Evolutionary conservation across 2,888 invertebrate genomes (phyloP).

Genomic region (Trilocha varians): DNA sequence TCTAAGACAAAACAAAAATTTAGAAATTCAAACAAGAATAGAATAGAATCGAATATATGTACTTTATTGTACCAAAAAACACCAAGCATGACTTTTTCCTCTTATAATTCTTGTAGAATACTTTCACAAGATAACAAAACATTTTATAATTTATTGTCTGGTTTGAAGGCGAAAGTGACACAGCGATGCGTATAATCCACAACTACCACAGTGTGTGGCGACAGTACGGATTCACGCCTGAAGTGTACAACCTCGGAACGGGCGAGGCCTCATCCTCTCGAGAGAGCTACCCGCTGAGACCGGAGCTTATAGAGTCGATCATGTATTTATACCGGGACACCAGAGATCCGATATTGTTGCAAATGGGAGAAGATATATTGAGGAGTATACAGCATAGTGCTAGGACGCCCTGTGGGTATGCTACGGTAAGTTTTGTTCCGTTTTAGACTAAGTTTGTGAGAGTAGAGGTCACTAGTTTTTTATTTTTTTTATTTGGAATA

Average conservation of each 20-base stretch:
- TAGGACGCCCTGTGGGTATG: constrained; percentile 96
- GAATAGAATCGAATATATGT: too few relatives aligned
- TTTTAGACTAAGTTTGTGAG: background rate
- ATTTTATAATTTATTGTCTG: background rate
- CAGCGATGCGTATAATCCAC: constrained; percentile 93
- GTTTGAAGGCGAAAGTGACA: constrained; percentile 85
- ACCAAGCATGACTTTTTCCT: too few relatives aligned
- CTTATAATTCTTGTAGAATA: too few relatives aligned
- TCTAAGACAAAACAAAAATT: too few relatives aligned
- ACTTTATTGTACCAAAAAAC: too few relatives aligned
- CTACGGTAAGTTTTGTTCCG: constrained; percentile 90
- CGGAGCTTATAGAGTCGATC: constrained; percentile 96
- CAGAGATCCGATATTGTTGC: constrained; percentile 91
- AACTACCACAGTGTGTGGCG: constrained; percentile 98
- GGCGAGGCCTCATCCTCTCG: constrained; percentile 88
- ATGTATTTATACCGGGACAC: constrained; percentile 97
- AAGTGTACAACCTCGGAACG: constrained; percentile 96
- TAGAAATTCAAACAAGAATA: too few relatives aligned
- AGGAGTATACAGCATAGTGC: constrained; percentile 95
- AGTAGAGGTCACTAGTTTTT: background rate
- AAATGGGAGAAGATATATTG: constrained; percentile 95
- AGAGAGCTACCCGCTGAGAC: constrained; percentile 93
- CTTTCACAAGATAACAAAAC: too few relatives aligned
- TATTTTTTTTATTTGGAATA: too few relatives aligned
- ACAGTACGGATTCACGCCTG: constrained; percentile 98